Evolutionary conservation across 2,113 vertebrate species (phyloP), one percentile per base, ranked within the genome.

Genomic region (Baryphthengus martii): DNA sequence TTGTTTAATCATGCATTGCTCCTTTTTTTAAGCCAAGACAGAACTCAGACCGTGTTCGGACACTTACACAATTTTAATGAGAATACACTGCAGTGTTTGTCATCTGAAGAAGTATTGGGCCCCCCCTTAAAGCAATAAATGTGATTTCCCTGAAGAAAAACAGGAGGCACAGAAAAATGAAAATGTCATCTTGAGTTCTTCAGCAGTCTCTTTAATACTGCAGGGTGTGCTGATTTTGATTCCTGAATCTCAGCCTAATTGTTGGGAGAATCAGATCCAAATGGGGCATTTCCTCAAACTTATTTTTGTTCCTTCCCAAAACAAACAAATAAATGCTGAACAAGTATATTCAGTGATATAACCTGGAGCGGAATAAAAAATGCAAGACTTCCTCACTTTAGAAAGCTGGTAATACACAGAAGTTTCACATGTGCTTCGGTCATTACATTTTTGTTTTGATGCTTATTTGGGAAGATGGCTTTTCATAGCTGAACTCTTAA

Each of bases 41-140:
- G 65, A 28, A 50, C 44, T 96, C 39, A 87, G 72, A 63, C 50
- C 11, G 33, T 56, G 11, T 76, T 89, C 73, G 72, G 72, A 86
- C 29, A n/a, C 44, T 83, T 58, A 58, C 31, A 66, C 17, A 19
- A 29, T 91, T 95, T 96, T 95, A 97, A 97, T 89, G 85, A 97
- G 94, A 95, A 94, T 88, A 82, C 93, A 96, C 85, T 93, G 89
- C 89, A 50, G 21, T 95, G 70, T 93, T 94, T 94, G 85, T 95
- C 74, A 95, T 90, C 85, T 80, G 74, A 82, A 94, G 79, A 62
- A 81, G 66, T 91, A 67, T 86, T 92, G 93, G 75, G 1, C 26
- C 40, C 37, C 28, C 16, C 14, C 37, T 17, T 5, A 52, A n/a
- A 76, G 90, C 81, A 88, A 62, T 67, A 79, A 73, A 89, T 87